Evolutionary conservation across 2,888 invertebrate genomes (phyloP), one percentile per base, ranked within the genome.

Genomic region (Phengaris alcon): DNA sequence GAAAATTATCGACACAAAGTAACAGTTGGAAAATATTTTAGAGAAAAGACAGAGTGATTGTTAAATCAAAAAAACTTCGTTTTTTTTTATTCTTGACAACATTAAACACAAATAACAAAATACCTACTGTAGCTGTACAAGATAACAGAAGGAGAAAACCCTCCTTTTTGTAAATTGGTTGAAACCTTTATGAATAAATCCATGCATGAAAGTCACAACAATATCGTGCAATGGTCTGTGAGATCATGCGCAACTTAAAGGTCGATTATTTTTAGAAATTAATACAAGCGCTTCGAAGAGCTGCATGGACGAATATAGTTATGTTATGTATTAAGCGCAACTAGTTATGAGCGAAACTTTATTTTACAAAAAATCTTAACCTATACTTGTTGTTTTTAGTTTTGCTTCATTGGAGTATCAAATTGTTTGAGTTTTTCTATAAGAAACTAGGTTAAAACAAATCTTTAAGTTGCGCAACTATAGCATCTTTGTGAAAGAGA

Each of bases 171-270:
- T 22, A 9, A 0, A 35, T 35, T 9, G 8, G 64, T 22, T 22
- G 10, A 15, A 64, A 35, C 64, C 64, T 8, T 15, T 15, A 8
- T 64, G 35, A 64, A 64, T 12, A 64, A 64, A 44, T 64, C 13
- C 64, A 64, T 64, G 64, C 64, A 44, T 64, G 64, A 6, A 64
- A 64, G 6, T 44, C 64, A 64, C 64, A 44, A 55, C 55, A 55
- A n/a, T 6, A 64, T 64, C 64, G 64, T 64, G 64, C 64, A 64
- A 35, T 59, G 5, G 59, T 44, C 13, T 64, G 6, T 64, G 64
- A 64, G 12, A 12, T 64, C 44, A 64, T 64, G 64, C 64, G 64
- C 64, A 64, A 64, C 10, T 64, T 12, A 64, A 64, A 35, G 8
- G 8, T 52, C 64, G 35, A 44, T 44, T 10, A 10, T 12, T 44